Conservation (phyloP, 2,113 vertebrate species). For the Ursus arctos region DNA sequence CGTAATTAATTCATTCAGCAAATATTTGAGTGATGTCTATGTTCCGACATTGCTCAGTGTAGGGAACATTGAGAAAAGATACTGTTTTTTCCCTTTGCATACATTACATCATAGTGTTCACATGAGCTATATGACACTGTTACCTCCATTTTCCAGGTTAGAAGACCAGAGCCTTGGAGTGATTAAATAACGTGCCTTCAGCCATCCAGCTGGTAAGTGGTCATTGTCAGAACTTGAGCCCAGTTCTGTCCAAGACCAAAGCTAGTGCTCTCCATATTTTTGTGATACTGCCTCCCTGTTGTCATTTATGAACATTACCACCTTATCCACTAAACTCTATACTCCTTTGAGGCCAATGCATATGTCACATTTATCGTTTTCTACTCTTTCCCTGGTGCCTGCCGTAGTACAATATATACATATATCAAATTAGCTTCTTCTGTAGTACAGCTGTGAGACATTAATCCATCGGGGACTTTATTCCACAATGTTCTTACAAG, state of each 20-base stretch:
- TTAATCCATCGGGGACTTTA: background rate
- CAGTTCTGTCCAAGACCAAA: constrained; percentile 9
- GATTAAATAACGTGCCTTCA: background rate
- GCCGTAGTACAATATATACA: background rate
- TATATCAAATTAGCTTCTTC: background rate
- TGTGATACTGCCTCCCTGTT: background rate
- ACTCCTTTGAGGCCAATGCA: constrained; percentile 25
- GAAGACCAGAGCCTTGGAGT: background rate
- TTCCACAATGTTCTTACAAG: background rate
- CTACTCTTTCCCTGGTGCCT: background rate
- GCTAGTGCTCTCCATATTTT: background rate
- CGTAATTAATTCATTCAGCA: background rate
- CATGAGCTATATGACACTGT: background rate
- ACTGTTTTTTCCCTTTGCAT: background rate
- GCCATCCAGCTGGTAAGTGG: background rate
- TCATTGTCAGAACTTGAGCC: background rate
- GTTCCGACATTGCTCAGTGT: background rate
- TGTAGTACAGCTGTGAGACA: background rate
- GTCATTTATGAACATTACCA: constrained; percentile 36
- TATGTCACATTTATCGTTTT: background rate
- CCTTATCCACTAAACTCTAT: background rate
- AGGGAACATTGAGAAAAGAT: background rate
- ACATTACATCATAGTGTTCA: background rate
- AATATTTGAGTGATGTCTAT: constrained; percentile 11
- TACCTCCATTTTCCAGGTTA: background rate